Conservation (phyloP, 2,113 vertebrate species). For the Microtus pennsylvanicus region DNA sequence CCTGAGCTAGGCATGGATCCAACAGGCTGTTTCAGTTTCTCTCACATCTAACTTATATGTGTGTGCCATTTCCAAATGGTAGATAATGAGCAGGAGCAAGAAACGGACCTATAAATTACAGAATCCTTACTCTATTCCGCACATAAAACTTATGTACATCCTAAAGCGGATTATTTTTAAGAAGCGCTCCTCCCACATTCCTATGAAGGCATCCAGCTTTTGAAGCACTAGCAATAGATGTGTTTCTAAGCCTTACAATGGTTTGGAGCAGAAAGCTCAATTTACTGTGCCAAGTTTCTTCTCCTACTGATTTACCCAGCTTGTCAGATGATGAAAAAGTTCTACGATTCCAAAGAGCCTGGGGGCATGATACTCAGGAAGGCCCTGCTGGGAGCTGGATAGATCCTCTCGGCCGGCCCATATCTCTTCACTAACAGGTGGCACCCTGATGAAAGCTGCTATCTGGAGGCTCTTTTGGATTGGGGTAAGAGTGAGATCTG, state of each 20-base stretch:
- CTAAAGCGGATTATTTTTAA: neutral
- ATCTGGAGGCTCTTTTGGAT: neutral
- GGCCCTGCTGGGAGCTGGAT: neutral
- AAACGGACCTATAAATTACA: neutral
- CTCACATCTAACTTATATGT: neutral
- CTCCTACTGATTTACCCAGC: neutral
- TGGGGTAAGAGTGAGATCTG: neutral
- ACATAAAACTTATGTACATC: neutral
- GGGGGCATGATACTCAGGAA: neutral
- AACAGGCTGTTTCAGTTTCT: neutral
- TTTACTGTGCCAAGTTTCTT: constrained; percentile 24
- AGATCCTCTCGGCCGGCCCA: neutral
- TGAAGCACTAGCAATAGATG: neutral
- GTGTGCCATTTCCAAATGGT: neutral
- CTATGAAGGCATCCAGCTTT: neutral
- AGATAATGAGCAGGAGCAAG: neutral
- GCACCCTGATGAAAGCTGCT: neutral
- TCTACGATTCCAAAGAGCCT: constrained; percentile 1
- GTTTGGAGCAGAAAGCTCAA: neutral
- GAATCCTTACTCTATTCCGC: neutral
- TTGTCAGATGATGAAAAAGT: constrained; percentile 21
- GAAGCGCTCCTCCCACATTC: neutral
- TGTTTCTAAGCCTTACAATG: neutral
- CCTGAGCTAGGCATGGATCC: neutral
- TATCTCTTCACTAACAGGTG: constrained; percentile 20